These are phyloP conservation scores for Talpa occidentalis DNA, from an alignment of 2,113 vertebrate genomes.

Conservation along the genomic window DNA sequence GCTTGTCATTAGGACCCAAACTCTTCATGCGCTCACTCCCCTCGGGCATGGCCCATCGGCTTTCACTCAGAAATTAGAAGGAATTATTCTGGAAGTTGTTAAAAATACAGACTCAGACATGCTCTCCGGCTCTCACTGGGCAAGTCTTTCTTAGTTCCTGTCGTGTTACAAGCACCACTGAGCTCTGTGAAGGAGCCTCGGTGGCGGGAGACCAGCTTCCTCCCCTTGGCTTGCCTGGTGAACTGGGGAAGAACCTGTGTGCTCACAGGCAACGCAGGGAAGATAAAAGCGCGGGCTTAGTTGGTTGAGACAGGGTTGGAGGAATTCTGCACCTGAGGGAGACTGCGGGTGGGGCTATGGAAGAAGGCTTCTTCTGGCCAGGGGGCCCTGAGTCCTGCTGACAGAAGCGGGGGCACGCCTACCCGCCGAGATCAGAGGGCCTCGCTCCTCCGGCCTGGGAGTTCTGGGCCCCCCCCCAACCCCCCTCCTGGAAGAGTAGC, in stretches of 20 bases:
- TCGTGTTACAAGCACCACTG: background rate
- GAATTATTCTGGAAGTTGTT: constrained; percentile 54
- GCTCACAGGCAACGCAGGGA: background rate
- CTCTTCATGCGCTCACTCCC: background rate
- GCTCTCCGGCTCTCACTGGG: background rate
- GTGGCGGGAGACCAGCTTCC: background rate
- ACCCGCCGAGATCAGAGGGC: too few species aligned
- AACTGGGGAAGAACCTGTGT: background rate
- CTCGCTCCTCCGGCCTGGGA: background rate
- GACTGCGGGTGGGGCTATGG: background rate
- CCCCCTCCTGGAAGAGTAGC: background rate
- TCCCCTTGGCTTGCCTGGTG: background rate
- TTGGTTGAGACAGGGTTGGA: background rate
- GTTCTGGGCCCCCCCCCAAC: background rate
- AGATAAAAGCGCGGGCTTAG: background rate
- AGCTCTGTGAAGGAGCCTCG: background rate
- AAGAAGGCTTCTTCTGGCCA: background rate
- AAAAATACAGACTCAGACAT: background rate
- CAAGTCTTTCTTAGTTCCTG: background rate
- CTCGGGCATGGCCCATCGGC: background rate
- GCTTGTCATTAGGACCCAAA: constrained; percentile 8
- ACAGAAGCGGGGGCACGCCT: too few species aligned
- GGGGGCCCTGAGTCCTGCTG: too few species aligned
- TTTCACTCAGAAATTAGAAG: constrained; percentile 39
- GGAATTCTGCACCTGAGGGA: background rate